phyloP scores from a whole-genome alignment of 1,140 invertebrate species.

The Nephotettix cincticeps region DNA sequence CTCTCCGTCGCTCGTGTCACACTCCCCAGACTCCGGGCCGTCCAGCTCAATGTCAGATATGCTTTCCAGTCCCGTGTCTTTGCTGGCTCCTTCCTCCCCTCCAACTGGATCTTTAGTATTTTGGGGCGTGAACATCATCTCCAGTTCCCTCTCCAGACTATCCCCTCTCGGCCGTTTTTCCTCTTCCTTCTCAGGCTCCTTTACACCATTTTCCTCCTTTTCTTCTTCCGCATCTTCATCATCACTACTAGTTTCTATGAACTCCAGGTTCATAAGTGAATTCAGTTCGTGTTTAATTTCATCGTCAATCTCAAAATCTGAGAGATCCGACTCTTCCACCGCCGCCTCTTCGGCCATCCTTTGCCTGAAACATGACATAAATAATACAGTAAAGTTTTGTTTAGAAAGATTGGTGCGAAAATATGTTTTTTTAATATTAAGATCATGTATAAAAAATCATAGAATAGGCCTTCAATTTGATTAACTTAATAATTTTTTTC shows the following conservation, averaged over 20 bases:
- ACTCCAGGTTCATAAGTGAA: neutral
- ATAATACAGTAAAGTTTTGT: no score
- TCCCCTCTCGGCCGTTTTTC: neutral
- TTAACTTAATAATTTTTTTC: no score
- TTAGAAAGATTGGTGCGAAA: no score
- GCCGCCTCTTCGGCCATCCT: neutral
- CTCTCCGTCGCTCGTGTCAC: conserved; percentile 2
- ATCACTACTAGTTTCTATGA: neutral
- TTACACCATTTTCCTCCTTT: neutral
- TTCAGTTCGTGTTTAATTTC: neutral
- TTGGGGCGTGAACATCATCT: neutral
- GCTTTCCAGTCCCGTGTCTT: conserved; percentile 9
- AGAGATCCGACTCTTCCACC: neutral
- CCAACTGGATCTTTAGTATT: neutral
- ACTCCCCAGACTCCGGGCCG: conserved; percentile 9
- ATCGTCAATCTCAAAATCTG: conserved; percentile 3
- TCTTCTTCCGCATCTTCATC: neutral
- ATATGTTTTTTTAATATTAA: no score
- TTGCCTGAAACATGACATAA: conserved; percentile 11
- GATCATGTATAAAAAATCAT: no score
- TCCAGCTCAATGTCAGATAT: conserved; percentile 3
- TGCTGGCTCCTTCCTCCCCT: neutral
- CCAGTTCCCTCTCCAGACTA: neutral
- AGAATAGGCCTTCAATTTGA: no score
- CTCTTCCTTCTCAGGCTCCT: neutral